Conservation (phyloP, 1,140 invertebrate genomes). For the Ceratina australensis region DNA sequence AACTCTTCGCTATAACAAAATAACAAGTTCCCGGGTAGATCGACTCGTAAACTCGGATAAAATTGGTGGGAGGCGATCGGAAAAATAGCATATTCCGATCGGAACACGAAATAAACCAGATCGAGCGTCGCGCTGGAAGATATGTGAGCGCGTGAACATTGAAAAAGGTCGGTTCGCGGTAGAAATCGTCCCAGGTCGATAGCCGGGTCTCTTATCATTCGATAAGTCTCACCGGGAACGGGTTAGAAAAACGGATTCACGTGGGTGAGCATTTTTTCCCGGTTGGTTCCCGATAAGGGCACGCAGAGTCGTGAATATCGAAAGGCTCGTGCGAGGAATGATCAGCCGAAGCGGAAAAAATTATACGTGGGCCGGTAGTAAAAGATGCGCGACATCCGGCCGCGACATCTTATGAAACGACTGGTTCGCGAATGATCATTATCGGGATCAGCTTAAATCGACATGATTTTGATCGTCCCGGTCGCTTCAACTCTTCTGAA, state of each 20-base stretch:
- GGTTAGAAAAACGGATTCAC: conserved; percentile 39
- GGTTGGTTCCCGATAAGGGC: conserved; percentile 32
- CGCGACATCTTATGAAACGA: conserved; percentile 4
- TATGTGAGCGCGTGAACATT: not conserved
- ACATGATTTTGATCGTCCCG: too few relatives aligned
- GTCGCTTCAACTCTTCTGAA: too few relatives aligned
- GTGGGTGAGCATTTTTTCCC: conserved; percentile 31
- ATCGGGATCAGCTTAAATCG: not conserved
- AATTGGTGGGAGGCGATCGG: not conserved
- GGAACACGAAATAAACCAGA: conserved; percentile 5
- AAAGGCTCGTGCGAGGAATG: not conserved
- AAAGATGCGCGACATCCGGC: conserved; percentile 36
- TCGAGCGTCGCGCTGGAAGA: not conserved
- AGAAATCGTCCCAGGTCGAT: conserved; percentile 25
- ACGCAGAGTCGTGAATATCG: conserved; percentile 22
- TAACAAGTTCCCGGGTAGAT: not conserved
- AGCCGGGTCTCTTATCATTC: conserved; percentile 13
- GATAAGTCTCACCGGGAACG: conserved; percentile 17
- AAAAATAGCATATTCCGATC: not conserved
- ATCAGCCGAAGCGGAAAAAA: not conserved
- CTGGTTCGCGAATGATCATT: not conserved
- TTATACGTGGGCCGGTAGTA: conserved; percentile 42
- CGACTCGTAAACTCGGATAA: not conserved
- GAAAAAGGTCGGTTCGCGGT: not conserved
- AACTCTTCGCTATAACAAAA: not conserved